Percentiles rank a stretch among this genome's conserved stretches.
Evolutionary conservation across 1,140 invertebrate species (phyloP).

Genomic region (Trachymyrmex cornetzi): DNA sequence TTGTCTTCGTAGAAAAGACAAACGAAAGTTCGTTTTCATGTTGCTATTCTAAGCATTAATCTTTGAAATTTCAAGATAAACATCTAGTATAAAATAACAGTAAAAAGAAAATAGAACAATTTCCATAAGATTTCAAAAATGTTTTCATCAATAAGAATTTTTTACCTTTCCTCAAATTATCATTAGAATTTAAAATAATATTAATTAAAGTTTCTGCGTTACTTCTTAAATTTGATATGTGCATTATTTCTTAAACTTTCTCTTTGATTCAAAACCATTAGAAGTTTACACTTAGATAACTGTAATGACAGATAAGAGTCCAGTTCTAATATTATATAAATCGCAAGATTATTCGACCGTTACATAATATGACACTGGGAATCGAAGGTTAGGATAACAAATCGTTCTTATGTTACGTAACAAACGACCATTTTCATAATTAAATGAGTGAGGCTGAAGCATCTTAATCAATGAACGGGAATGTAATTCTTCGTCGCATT

Average conservation of each 20-base stretch:
- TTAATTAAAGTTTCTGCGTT: too few species aligned
- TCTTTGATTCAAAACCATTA: too few species aligned
- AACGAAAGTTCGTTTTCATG: not conserved
- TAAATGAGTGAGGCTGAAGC: constrained; percentile 15
- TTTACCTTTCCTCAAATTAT: not conserved
- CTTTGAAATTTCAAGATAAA: not conserved
- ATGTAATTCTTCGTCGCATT: constrained; percentile 46
- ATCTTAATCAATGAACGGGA: constrained; percentile 49
- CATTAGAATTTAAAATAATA: too few species aligned
- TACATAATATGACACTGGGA: not conserved
- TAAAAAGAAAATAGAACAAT: not conserved
- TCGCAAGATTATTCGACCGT: not conserved
- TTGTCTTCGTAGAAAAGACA: not conserved
- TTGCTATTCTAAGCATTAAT: not conserved
- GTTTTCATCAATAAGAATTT: not conserved
- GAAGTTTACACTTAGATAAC: not conserved
- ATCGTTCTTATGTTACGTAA: not conserved
- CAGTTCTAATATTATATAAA: not conserved
- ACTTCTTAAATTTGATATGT: not conserved
- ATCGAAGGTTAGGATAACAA: constrained; percentile 10
- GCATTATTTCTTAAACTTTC: not conserved
- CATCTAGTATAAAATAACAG: not conserved
- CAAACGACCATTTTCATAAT: not conserved
- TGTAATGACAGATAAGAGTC: not conserved
- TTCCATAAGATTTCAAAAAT: not conserved